phyloP scores from a whole-genome alignment of 2,888 invertebrate genomes.

The Furcula furcula region DNA sequence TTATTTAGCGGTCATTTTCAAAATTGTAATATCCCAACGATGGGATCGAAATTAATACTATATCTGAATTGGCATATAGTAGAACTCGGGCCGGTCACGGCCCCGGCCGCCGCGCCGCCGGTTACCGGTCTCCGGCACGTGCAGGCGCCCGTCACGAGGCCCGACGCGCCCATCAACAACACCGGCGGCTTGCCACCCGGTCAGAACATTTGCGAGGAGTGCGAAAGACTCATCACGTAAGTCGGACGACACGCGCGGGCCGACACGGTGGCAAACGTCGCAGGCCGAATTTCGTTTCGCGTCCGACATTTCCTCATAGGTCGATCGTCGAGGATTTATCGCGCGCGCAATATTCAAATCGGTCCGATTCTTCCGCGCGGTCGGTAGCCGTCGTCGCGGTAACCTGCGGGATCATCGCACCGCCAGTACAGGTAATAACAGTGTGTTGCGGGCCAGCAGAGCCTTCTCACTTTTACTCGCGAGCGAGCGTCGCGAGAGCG shows the following conservation, averaged over 20 bases:
- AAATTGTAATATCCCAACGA: background rate
- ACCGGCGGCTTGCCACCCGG: slow-evolving; percentile 90
- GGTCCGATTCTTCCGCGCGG: slow-evolving; percentile 1
- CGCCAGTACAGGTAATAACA: slow-evolving; percentile 52
- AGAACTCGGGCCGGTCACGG: slow-evolving; percentile 44
- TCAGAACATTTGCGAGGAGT: slow-evolving; percentile 97
- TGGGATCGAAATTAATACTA: slow-evolving; percentile 27
- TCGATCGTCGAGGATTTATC: no score
- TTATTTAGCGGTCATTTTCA: no score
- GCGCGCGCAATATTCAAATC: slow-evolving; percentile 10
- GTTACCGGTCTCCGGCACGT: slow-evolving; percentile 86
- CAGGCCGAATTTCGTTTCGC: slow-evolving; percentile 31
- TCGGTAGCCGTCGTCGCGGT: slow-evolving; percentile 2
- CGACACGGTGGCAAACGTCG: slow-evolving; percentile 84
- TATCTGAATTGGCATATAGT: slow-evolving; percentile 53
- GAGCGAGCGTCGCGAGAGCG: slow-evolving; percentile 89
- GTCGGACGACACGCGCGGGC: slow-evolving; percentile 85
- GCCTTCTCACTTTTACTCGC: slow-evolving; percentile 86
- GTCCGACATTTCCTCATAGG: slow-evolving; percentile 17
- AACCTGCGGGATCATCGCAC: slow-evolving; percentile 29
- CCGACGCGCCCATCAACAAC: slow-evolving; percentile 83
- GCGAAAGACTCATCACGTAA: slow-evolving; percentile 99
- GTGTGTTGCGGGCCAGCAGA: slow-evolving; percentile 69
- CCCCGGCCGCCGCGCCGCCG: slow-evolving; percentile 44
- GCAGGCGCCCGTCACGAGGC: slow-evolving; percentile 86